These are phyloP conservation scores for Lasioglossum villosulum DNA, from an alignment of 2,888 invertebrate species.

Conservation along the genomic window DNA sequence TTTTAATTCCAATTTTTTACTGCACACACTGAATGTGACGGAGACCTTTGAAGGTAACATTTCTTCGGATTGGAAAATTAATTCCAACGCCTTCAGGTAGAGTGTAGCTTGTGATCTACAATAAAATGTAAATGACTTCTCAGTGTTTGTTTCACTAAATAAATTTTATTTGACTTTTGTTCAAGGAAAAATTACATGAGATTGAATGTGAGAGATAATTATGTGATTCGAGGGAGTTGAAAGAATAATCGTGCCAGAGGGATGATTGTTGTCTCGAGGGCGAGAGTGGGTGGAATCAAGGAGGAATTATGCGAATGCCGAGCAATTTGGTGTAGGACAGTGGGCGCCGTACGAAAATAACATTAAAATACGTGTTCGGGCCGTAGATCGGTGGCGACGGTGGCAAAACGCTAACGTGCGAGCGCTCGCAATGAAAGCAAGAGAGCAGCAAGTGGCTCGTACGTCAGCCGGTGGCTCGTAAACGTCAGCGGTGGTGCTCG, in stretches of 20 bases:
- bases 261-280: neutral
- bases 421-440: constrained; percentile 82
- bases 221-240: neutral
- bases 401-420: constrained; percentile 77
- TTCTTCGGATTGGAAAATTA: too few species aligned
- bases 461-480: constrained; percentile 85
- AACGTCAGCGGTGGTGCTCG: constrained; percentile 84
- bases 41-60: too few species aligned
- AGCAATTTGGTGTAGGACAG: neutral
- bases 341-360: constrained; percentile 26
- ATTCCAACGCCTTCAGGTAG: too few species aligned
- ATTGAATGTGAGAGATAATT: neutral
- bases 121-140: neutral
- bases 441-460: constrained; percentile 85
- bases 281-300: neutral
- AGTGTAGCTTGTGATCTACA: neutral
- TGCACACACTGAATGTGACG: too few species aligned
- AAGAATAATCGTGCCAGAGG: neutral
- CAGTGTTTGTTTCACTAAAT: too few species aligned
- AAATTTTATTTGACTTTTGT: too few species aligned
- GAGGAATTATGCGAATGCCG: neutral
- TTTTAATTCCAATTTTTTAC: neutral
- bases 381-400: constrained; percentile 60
- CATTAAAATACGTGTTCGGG: constrained; percentile 50
- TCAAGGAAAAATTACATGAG: too few species aligned